Percentiles rank a stretch among this genome's conserved stretches.
Evolutionary conservation across 2,113 vertebrate species (phyloP).

Genomic region (Otus sunia): DNA sequence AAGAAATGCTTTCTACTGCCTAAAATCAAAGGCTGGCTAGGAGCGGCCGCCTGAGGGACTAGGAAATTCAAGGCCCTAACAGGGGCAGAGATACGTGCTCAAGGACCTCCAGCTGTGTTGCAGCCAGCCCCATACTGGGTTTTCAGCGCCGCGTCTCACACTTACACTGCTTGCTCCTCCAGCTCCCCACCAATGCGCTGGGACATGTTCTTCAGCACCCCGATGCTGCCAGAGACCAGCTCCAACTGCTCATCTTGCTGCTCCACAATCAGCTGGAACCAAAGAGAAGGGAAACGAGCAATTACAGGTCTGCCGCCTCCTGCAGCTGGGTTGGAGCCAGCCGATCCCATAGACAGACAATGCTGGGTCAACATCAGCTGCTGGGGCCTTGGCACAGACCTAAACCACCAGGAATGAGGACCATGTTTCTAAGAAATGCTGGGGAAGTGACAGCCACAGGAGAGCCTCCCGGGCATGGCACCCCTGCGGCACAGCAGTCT

Average conservation of each 20-base stretch:
- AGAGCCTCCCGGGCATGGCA: not conserved
- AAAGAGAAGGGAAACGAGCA: constrained; percentile 34
- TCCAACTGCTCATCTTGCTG: constrained; percentile 97
- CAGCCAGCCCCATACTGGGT: not conserved
- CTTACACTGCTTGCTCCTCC: constrained; percentile 97
- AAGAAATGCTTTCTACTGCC: not conserved
- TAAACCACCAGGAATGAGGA: constrained; percentile 1
- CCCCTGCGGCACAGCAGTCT: not conserved
- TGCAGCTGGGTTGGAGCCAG: not conserved
- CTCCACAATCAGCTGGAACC: constrained; percentile 87
- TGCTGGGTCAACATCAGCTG: constrained; percentile 23
- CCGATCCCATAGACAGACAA: not conserved
- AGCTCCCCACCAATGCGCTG: constrained; percentile 95
- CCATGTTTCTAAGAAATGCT: not conserved
- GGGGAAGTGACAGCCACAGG: not conserved
- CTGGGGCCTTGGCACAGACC: constrained; percentile 33
- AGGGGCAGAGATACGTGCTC: not conserved
- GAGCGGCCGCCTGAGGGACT: not conserved
- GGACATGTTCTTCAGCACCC: constrained; percentile 98
- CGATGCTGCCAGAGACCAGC: constrained; percentile 96
- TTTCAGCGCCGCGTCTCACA: not conserved
- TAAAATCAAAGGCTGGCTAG: not conserved
- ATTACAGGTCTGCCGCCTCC: constrained; percentile 31
- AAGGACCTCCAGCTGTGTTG: not conserved
- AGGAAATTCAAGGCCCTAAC: not conserved